Evolutionary conservation across 2,888 invertebrate species (phyloP).

Genomic region (Myopa tessellatipennis): DNA sequence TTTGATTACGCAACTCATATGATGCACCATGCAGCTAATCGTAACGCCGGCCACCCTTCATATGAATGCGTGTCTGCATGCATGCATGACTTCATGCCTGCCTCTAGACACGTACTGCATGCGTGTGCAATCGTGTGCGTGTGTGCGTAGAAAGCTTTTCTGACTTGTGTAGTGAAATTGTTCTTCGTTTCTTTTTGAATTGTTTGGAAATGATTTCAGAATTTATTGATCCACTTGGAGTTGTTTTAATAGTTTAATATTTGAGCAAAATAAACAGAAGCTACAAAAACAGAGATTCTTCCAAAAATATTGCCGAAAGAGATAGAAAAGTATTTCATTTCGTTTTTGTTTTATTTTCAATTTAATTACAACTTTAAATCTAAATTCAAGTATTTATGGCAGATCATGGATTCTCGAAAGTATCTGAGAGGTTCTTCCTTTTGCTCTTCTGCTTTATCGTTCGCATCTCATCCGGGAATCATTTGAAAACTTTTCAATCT

Average conservation of each 20-base stretch:
- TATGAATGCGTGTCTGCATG: too few species aligned
- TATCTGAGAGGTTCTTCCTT: not conserved
- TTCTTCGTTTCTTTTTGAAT: not conserved
- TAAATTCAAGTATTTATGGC: not conserved
- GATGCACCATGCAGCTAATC: constrained; percentile 25
- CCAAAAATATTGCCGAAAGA: too few species aligned
- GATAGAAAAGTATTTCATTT: too few species aligned
- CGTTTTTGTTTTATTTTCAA: too few species aligned
- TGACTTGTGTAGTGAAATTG: not conserved
- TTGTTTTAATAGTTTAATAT: too few species aligned
- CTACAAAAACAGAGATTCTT: too few species aligned
- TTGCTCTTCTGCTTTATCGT: too few species aligned
- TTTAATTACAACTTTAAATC: too few species aligned
- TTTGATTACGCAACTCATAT: not conserved
- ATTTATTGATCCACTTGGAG: not conserved
- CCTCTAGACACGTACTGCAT: not conserved
- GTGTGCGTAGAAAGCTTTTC: not conserved
- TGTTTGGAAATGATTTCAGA: not conserved
- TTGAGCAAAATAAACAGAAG: too few species aligned
- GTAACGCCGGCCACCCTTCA: constrained; percentile 11
- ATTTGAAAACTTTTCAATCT: too few species aligned
- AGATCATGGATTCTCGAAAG: not conserved
- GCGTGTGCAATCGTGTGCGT: constrained; percentile 29
- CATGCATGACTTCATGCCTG: not conserved
- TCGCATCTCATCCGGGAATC: too few species aligned